Conservation (phyloP, 2,888 invertebrate species). For the Cryptops parisi region DNA sequence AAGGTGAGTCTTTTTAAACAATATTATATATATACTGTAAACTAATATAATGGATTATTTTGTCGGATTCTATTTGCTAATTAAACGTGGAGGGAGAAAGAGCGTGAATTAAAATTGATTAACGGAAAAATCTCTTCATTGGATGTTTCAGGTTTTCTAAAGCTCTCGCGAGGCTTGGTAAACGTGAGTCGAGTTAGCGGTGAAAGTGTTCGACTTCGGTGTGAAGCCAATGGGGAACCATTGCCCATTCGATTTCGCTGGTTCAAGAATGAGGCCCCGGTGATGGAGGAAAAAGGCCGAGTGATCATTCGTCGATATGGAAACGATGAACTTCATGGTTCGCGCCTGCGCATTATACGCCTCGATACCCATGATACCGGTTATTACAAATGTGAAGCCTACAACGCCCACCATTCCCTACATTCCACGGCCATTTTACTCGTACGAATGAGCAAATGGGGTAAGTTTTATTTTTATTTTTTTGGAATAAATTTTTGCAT, state of each 20-base stretch:
- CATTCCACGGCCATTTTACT: conserved; percentile 41
- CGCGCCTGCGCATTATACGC: conserved; percentile 38
- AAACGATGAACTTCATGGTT: conserved; percentile 28
- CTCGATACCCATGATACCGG: conserved; percentile 46
- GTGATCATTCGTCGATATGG: conserved; percentile 34
- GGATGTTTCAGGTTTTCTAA: conserved; percentile 1
- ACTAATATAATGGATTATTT: too few species aligned
- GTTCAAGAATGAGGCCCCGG: conserved; percentile 45
- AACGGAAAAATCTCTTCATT: not conserved
- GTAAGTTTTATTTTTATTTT: conserved; percentile 24
- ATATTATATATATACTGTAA: too few species aligned
- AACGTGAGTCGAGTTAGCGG: conserved; percentile 7
- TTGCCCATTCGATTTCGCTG: conserved; percentile 42
- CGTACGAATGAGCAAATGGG: conserved; percentile 36
- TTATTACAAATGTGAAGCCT: conserved; percentile 44
- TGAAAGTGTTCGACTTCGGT: conserved; percentile 6
- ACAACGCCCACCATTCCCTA: conserved; percentile 38
- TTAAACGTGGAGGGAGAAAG: too few species aligned
- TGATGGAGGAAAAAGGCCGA: conserved; percentile 34
- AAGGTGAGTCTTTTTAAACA: too few species aligned
- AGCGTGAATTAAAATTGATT: too few species aligned
- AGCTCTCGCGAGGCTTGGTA: not conserved
- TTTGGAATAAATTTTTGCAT: not conserved
- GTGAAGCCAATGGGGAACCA: conserved; percentile 8
- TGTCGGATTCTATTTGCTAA: too few species aligned